These are phyloP conservation scores for Danio jaintianensis DNA, from an alignment of 2,797 vertebrate species.

Conservation along the genomic window DNA sequence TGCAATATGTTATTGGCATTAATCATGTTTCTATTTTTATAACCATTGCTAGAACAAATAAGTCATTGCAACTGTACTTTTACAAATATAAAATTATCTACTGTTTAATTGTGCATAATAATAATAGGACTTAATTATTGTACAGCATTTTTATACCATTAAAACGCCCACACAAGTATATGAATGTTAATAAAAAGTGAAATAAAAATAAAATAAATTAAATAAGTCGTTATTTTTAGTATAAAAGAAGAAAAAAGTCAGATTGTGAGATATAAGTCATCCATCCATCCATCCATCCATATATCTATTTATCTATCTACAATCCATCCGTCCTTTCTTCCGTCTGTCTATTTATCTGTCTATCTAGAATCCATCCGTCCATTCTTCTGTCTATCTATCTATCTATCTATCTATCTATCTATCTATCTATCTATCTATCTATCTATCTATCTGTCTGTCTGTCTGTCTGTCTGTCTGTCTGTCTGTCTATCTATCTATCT, in stretches of 20 bases:
- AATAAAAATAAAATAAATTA: not conserved
- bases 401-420: too few relatives aligned
- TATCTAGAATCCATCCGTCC: too few relatives aligned
- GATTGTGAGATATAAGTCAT: too few relatives aligned
- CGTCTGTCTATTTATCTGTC: too few relatives aligned
- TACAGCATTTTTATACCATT: not conserved
- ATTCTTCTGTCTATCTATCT: too few relatives aligned
- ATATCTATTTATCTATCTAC: too few relatives aligned
- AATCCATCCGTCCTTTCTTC: too few relatives aligned
- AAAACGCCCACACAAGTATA: not conserved
- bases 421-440: too few relatives aligned
- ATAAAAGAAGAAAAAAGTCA: not conserved
- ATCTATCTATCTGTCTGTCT: too few relatives aligned
- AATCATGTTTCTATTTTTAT: not conserved
- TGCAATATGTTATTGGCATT: not conserved
- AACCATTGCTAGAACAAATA: not conserved
- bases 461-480: too few relatives aligned
- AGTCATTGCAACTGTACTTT: not conserved
- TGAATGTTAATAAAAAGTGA: not conserved
- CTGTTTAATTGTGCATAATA: not conserved
- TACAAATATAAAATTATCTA: not conserved
- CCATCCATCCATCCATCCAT: too few relatives aligned
- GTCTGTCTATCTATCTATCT: too few relatives aligned
- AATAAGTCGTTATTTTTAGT: not conserved
- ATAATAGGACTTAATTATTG: not conserved